Evolutionary conservation across 2,797 vertebrate species (phyloP).

Genomic region (Fundulus diaphanus): DNA sequence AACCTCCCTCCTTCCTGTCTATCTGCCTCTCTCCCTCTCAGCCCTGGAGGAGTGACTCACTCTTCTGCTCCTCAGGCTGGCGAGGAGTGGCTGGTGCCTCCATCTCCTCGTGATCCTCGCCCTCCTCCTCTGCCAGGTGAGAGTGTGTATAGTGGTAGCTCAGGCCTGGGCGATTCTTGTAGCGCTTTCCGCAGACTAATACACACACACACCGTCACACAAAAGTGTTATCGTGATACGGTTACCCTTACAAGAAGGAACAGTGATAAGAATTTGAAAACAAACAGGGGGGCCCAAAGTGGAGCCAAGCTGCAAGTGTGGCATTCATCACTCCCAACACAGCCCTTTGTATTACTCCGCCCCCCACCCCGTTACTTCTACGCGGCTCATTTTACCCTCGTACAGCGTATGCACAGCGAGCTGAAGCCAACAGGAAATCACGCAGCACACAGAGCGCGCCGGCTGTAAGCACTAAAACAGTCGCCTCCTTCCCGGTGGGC

Average conservation of each 20-base stretch:
- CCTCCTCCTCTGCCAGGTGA: conserved; percentile 96
- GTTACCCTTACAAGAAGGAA: conserved; percentile 31
- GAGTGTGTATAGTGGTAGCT: conserved; percentile 98
- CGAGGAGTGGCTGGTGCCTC: conserved; percentile 91
- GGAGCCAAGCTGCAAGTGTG: conserved; percentile 29
- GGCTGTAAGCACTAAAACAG: too few relatives aligned
- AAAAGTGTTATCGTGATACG: conserved; percentile 63
- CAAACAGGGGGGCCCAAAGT: conserved; percentile 30
- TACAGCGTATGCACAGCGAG: conserved; percentile 41
- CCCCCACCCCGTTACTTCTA: conserved; percentile 6
- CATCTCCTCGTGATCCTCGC: conserved; percentile 93
- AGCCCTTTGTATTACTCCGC: background rate
- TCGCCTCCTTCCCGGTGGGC: conserved; percentile 32
- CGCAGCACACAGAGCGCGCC: conserved; percentile 35
- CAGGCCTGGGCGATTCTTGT: conserved; percentile 95
- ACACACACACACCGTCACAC: conserved; percentile 74
- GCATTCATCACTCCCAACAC: conserved; percentile 19
- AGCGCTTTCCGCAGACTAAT: conserved; percentile 95
- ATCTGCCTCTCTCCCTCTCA: conserved; percentile 51
- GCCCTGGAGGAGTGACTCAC: conserved; percentile 80
- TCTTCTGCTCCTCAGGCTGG: conserved; percentile 93
- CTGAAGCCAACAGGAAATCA: conserved; percentile 31
- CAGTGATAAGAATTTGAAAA: background rate
- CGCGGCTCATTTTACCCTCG: conserved; percentile 27
- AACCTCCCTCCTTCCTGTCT: conserved; percentile 44